These are phyloP conservation scores for Muscicapa adusta DNA, from an alignment of 2,113 vertebrate species.

Conservation along the genomic window DNA sequence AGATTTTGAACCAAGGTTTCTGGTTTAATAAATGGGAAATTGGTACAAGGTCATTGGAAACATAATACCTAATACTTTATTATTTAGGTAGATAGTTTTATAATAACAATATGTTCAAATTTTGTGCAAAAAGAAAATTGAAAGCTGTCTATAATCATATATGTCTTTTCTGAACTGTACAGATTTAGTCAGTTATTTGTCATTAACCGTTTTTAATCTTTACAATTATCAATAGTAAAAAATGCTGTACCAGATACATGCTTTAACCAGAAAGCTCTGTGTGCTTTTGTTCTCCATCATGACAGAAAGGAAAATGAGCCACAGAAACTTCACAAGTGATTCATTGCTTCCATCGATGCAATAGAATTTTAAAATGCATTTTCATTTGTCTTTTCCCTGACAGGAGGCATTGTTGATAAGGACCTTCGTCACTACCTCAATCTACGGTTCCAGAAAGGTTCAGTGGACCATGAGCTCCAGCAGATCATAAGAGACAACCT, in stretches of 20 bases:
- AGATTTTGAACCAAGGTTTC: background rate
- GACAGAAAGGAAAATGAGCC: background rate
- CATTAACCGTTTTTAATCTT: background rate
- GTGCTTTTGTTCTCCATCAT: background rate
- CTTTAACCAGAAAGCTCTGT: background rate
- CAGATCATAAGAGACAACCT: conserved; percentile 99
- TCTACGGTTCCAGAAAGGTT: conserved; percentile 97
- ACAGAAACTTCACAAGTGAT: background rate
- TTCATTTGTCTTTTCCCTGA: conserved; percentile 26
- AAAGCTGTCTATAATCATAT: background rate
- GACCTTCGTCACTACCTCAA: conserved; percentile 99
- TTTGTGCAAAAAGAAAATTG: background rate
- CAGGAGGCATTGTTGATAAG: conserved; percentile 96
- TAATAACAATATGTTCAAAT: background rate
- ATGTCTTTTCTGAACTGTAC: background rate
- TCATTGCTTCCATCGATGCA: background rate
- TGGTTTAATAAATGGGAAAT: background rate
- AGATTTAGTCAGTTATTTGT: background rate
- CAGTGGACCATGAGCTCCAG: conserved; percentile 97
- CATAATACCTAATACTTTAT: background rate
- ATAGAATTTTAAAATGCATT: background rate
- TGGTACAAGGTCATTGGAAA: background rate
- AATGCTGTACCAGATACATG: background rate
- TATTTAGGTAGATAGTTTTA: background rate
- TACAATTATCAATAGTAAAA: background rate